A percentile compares a stretch with the other conserved stretches of the same genome.
Conservation (phyloP, 1,140 invertebrate species). For the Brachionus rotundiformis region DNA sequence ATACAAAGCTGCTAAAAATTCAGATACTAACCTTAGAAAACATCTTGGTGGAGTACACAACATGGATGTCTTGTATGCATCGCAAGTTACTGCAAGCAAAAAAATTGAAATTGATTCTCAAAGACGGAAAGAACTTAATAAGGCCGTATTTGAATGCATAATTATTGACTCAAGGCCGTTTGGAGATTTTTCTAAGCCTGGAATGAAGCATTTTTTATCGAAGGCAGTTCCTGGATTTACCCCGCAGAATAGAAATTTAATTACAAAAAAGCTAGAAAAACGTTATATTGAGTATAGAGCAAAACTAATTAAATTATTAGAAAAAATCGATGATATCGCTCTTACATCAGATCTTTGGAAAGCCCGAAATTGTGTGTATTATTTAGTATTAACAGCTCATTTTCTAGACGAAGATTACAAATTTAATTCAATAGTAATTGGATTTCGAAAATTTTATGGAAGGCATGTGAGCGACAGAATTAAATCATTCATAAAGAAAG, state of each 20-base stretch:
- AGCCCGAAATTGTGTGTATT: neutral
- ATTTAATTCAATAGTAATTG: neutral
- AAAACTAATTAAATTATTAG: neutral
- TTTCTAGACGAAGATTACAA: neutral
- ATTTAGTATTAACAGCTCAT: conserved; percentile 3
- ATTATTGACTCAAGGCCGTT: conserved; percentile 14
- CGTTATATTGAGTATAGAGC: neutral
- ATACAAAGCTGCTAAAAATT: neutral
- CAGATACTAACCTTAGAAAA: neutral
- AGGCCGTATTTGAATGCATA: neutral
- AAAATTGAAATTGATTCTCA: conserved; percentile 9
- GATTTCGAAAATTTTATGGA: conserved; percentile 1
- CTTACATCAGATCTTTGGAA: neutral
- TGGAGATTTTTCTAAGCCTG: conserved; percentile 12
- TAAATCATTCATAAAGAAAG: conserved; percentile 8
- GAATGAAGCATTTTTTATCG: neutral
- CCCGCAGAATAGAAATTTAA: neutral
- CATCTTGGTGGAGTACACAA: neutral
- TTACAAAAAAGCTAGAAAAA: neutral
- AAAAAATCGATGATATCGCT: neutral
- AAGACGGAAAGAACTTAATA: neutral
- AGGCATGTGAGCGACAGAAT: neutral
- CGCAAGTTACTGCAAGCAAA: neutral
- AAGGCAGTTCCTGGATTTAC: neutral
- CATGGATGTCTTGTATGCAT: neutral